Conservation (phyloP, 2,797 vertebrate genomes). For the Halcyon leucocephala region DNA sequence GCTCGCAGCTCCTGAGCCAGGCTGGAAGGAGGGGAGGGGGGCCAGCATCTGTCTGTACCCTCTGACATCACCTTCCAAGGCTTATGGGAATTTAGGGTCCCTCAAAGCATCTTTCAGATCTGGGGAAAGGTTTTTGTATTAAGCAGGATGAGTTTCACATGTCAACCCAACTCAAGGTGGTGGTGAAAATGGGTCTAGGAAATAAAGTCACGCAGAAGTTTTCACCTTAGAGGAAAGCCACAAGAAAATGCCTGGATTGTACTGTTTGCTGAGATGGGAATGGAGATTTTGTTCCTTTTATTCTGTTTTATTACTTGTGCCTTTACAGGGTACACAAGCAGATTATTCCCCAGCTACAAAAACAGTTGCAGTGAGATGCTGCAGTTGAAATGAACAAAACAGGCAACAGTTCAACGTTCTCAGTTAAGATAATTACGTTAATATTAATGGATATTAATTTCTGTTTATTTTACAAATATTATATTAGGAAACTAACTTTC, state of each 20-base stretch:
- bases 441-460: slow-evolving; percentile 70
- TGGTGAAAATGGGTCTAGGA: background rate
- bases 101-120: background rate
- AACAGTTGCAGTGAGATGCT: background rate
- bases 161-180: background rate
- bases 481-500: slow-evolving; percentile 42
- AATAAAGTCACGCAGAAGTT: background rate
- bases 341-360: slow-evolving; percentile 57
- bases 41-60: too few species aligned
- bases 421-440: slow-evolving; percentile 61
- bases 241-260: background rate
- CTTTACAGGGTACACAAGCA: slow-evolving; percentile 23
- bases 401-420: slow-evolving; percentile 54
- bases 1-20: background rate
- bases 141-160: background rate
- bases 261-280: slow-evolving; percentile 14
- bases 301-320: slow-evolving; percentile 25
- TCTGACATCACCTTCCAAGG: too few species aligned
- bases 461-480: slow-evolving; percentile 67
- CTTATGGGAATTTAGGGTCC: background rate
- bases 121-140: background rate
- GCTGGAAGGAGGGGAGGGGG: too few species aligned
- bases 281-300: slow-evolving; percentile 37
- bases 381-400: slow-evolving; percentile 67
- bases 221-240: background rate